phyloP scores from a whole-genome alignment of 2,888 invertebrate genomes.

The Rotaria socialis region DNA sequence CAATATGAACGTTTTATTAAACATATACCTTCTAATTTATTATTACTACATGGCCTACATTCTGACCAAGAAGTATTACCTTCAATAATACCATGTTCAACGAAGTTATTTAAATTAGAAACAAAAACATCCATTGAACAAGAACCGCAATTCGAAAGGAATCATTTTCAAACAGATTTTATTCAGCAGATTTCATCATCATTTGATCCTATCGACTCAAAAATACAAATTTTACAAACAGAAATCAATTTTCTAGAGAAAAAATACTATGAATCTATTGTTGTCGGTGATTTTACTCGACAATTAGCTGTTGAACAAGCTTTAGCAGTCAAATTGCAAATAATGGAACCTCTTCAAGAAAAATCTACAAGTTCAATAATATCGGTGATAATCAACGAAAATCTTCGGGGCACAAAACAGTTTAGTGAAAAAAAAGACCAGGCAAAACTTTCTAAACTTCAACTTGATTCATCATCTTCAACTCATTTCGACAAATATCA shows the following conservation, averaged over 20 bases:
- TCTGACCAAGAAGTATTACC: not conserved
- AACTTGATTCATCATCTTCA: not conserved
- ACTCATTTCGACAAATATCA: not conserved
- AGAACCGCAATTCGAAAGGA: not conserved
- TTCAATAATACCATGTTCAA: not conserved
- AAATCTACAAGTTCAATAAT: not conserved
- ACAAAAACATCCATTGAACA: not conserved
- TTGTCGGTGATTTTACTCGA: not conserved
- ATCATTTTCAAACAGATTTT: not conserved
- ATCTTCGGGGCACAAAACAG: not conserved
- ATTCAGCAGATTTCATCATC: not conserved
- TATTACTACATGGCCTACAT: not conserved
- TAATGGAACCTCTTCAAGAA: not conserved
- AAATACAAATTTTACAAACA: not conserved
- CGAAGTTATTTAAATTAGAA: not conserved
- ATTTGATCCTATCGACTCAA: not conserved
- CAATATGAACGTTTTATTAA: not conserved
- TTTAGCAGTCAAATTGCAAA: not conserved
- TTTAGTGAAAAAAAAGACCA: not conserved
- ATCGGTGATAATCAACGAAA: not conserved
- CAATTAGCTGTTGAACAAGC: not conserved
- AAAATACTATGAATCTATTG: not conserved
- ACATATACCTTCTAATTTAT: not conserved
- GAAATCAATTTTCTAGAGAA: not conserved
- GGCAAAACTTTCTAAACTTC: too few species aligned